A percentile compares a stretch with the other conserved stretches of the same genome.
Conservation (phyloP, 2,113 vertebrate species). For the Ammodramus savannarum region DNA sequence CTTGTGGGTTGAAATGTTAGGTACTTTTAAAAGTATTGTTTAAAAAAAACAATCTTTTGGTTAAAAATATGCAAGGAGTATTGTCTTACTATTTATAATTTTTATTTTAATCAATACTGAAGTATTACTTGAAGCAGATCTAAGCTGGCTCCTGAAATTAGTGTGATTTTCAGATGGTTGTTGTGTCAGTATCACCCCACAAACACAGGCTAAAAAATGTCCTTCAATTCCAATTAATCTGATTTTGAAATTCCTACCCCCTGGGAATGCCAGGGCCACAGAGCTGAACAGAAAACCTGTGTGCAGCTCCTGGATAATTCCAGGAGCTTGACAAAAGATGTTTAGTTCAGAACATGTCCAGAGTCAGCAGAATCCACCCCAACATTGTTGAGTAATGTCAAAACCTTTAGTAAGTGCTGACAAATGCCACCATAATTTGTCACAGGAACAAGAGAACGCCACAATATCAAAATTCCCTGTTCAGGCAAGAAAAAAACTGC, state of each 20-base stretch:
- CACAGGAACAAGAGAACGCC: not conserved
- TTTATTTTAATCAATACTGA: not conserved
- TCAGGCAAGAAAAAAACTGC: not conserved
- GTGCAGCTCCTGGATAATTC: not conserved
- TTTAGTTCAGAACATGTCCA: not conserved
- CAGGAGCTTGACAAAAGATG: not conserved
- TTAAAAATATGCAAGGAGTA: not conserved
- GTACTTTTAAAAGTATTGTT: not conserved
- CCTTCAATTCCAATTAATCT: not conserved
- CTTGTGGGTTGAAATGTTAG: not conserved
- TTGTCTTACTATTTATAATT: not conserved
- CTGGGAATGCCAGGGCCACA: not conserved
- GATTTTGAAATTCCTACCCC: not conserved
- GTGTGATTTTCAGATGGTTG: not conserved
- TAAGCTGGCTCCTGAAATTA: not conserved
- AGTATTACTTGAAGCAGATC: not conserved
- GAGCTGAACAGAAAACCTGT: not conserved
- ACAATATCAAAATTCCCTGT: not conserved
- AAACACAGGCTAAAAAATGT: not conserved
- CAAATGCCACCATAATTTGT: not conserved
- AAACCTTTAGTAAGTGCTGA: not conserved
- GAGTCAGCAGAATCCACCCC: not conserved
- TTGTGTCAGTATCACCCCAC: not conserved
- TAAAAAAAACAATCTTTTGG: rapidly evolving
- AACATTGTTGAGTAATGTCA: not conserved